Conservation (phyloP, 2,888 invertebrate species). For the Cristatella mucedo region DNA sequence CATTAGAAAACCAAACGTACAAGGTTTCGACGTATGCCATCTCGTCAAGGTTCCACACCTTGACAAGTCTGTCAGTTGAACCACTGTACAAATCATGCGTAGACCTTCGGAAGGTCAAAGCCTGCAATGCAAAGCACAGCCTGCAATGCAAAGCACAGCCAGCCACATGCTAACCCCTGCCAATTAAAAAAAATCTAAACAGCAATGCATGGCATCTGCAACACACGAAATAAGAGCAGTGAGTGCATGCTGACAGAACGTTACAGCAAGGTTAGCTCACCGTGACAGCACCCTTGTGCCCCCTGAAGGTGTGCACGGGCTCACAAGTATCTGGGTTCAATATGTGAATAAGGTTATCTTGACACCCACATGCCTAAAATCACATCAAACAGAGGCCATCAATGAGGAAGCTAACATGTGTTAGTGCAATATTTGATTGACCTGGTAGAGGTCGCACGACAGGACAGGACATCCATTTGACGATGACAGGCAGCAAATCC, state of each 20-base stretch:
- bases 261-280: constrained; percentile 9
- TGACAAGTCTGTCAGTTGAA: constrained; percentile 47
- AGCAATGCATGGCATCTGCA: too few relatives aligned
- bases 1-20: constrained; percentile 37
- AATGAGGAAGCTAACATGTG: too few relatives aligned
- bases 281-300: constrained; percentile 27
- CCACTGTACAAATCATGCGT: constrained; percentile 60
- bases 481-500: too few relatives aligned
- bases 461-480: too few relatives aligned
- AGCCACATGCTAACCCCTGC: background rate
- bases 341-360: constrained; percentile 55
- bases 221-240: background rate
- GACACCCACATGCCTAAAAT: constrained; percentile 53
- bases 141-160: background rate
- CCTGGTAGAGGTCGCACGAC: too few relatives aligned
- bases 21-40: constrained; percentile 88
- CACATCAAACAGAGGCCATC: too few relatives aligned
- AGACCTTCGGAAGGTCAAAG: constrained; percentile 65
- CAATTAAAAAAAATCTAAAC: too few relatives aligned
- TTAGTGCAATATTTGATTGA: too few relatives aligned
- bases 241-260: background rate
- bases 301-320: constrained; percentile 57
- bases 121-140: constrained; percentile 32
- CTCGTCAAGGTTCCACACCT: constrained; percentile 89
- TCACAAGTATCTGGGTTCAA: constrained; percentile 65